Percentiles rank a stretch among this genome's conserved stretches.
These are phyloP conservation scores for Hemibagrus guttatus DNA, from an alignment of 2,797 vertebrate species.

Conservation along the genomic window DNA sequence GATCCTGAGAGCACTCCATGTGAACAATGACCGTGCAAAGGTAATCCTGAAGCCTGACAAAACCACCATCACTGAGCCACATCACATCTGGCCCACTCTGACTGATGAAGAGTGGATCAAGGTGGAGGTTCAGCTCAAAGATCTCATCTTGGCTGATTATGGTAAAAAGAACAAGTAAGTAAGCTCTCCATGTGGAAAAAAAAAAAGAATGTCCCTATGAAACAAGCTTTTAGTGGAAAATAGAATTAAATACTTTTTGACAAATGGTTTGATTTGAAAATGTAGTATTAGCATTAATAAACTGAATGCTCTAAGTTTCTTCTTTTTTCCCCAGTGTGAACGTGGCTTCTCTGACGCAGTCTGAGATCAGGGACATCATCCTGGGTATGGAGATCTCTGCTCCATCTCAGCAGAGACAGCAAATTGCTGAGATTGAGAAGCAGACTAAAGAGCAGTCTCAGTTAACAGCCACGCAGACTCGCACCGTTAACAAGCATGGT, in stretches of 20 bases:
- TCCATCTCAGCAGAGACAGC: slow-evolving; percentile 96
- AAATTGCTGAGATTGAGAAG: slow-evolving; percentile 99
- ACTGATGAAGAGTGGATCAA: slow-evolving; percentile 99
- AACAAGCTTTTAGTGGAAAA: not conserved
- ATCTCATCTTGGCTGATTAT: slow-evolving; percentile 97
- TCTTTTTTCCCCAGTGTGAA: slow-evolving; percentile 82
- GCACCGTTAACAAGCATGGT: slow-evolving; percentile 98
- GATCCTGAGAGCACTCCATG: slow-evolving; percentile 93
- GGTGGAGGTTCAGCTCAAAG: slow-evolving; percentile 98
- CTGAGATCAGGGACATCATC: slow-evolving; percentile 98
- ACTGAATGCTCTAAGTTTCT: not conserved
- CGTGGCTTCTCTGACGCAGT: slow-evolving; percentile 96
- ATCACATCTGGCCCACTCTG: slow-evolving; percentile 99
- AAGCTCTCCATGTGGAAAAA: not conserved
- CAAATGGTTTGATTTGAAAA: not conserved
- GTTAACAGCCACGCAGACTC: slow-evolving; percentile 95
- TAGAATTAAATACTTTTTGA: not conserved
- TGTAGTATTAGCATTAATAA: not conserved
- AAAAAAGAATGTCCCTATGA: not conserved
- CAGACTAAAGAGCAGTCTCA: slow-evolving; percentile 99
- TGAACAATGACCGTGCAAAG: slow-evolving; percentile 97
- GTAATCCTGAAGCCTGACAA: slow-evolving; percentile 99
- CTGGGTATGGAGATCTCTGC: slow-evolving; percentile 99
- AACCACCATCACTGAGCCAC: slow-evolving; percentile 96
- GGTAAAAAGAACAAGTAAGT: slow-evolving; percentile 99